Evolutionary conservation across 2,888 invertebrate genomes (phyloP), one percentile per base, ranked within the genome.

Genomic region (Leptothorax acervorum): DNA sequence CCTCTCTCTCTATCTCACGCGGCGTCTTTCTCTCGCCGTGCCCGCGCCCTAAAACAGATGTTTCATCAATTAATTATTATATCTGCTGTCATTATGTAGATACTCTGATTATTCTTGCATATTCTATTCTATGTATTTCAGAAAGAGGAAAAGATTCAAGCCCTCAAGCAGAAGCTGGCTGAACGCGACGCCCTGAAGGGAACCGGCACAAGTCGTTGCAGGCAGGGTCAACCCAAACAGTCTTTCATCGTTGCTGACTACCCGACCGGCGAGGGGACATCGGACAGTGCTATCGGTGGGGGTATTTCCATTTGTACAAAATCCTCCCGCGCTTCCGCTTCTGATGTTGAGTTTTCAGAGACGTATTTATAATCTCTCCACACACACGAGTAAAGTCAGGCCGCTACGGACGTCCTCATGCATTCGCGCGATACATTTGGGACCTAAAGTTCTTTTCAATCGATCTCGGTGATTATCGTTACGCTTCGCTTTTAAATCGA

Each of bases 81-180:
- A 23, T 63, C n/a, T n/a, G 15, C 11, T 51, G n/a, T n/a, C 42
- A 11, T 11, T 28, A 42, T 18, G 11, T 66, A 23, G 23, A 0
- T 23, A 45, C 15, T 9, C 3, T 45, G 8, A 23, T 51, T 66
- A 39, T 63, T 66, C n/a, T 35, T 5, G 2, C n/a, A 4, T 60
- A 39, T 53, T 55, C 45, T 66, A 75, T 68, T 48, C 18, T 48
- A 0, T 57, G 48, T 48, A 60, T 95, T 94, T 45, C 96, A 98
- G 98, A 98, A 98, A 96, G 98, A 98, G 95, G 98, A 98, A 93
- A 97, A 98, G 94, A 98, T 98, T 89, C 97, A 97, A 87, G 96
- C 97, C 90, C 96, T 98, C 91, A 97, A 98, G 93, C 97, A 97
- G 94, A 97, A 97, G 92, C 95, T 98, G 88, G 96, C 97, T 75